These are phyloP conservation scores for Phalloptychus januarius DNA, from an alignment of 2,797 vertebrate species.

Conservation along the genomic window DNA sequence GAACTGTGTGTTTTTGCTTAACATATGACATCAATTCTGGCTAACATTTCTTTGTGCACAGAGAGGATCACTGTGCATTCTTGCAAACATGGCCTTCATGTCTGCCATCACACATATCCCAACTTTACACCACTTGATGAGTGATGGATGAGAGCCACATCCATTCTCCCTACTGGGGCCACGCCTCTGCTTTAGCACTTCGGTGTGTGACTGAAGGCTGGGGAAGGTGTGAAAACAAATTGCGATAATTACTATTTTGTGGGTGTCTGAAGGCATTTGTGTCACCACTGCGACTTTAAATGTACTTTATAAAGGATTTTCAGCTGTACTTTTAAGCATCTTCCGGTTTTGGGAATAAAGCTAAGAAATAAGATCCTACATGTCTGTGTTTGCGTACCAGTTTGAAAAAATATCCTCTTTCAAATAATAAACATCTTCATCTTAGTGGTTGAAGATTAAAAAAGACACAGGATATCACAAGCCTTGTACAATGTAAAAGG, in stretches of 20 bases:
- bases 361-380: conserved; percentile 1
- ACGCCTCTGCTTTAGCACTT: conserved; percentile 49
- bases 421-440: neutral
- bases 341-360: conserved; percentile 10
- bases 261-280: conserved; percentile 51
- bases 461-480: neutral
- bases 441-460: neutral
- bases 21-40: conserved; percentile 13
- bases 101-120: conserved; percentile 48
- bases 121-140: conserved; percentile 40
- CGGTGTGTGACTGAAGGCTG: conserved; percentile 47
- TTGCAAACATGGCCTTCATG: conserved; percentile 25
- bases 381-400: neutral
- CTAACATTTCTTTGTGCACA: conserved; percentile 12
- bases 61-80: neutral
- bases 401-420: conserved; percentile 3
- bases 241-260: conserved; percentile 62
- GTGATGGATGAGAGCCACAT: conserved; percentile 52
- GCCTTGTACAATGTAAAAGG: neutral
- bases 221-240: conserved; percentile 59
- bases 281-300: conserved; percentile 51
- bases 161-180: conserved; percentile 38
- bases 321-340: conserved; percentile 46
- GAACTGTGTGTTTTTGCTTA: conserved; percentile 9
- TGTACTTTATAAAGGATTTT: conserved; percentile 55